A percentile compares a stretch with the other conserved stretches of the same genome.
These are phyloP conservation scores for Pygathrix nemaeus DNA, from an alignment of 2,113 vertebrate genomes.

Conservation along the genomic window DNA sequence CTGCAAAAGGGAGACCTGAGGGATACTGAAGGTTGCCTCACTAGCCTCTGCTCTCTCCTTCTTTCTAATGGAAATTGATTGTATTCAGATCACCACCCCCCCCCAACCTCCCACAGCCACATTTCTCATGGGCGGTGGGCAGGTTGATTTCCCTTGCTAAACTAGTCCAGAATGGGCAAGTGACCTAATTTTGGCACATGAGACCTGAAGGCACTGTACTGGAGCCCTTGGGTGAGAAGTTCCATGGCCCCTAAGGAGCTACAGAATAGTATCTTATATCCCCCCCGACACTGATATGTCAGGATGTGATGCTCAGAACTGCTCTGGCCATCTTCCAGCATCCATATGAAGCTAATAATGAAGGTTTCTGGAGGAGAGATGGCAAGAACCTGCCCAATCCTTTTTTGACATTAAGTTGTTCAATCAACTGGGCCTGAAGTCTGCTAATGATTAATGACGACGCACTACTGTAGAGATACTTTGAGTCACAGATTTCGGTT, in stretches of 20 bases:
- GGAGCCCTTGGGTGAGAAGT: neutral
- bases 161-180: neutral
- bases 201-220: neutral
- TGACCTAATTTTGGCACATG: neutral
- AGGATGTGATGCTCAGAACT: neutral
- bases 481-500: neutral
- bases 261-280: neutral
- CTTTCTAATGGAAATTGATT: neutral
- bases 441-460: neutral
- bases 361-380: neutral
- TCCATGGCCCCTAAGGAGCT: neutral
- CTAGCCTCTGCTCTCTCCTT: neutral
- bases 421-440: neutral
- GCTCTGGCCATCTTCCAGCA: neutral
- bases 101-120: neutral
- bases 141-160: neutral
- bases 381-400: neutral
- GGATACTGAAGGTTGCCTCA: neutral
- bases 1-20: neutral
- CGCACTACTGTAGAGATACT: neutral
- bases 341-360: neutral
- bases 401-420: neutral
- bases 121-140: fast-evolving
- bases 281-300: neutral
- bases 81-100: fast-evolving